Base-by-base conservation (phyloP, 2,113 vertebrate genomes). In the Paracanthobrama guichenoti region DNA sequence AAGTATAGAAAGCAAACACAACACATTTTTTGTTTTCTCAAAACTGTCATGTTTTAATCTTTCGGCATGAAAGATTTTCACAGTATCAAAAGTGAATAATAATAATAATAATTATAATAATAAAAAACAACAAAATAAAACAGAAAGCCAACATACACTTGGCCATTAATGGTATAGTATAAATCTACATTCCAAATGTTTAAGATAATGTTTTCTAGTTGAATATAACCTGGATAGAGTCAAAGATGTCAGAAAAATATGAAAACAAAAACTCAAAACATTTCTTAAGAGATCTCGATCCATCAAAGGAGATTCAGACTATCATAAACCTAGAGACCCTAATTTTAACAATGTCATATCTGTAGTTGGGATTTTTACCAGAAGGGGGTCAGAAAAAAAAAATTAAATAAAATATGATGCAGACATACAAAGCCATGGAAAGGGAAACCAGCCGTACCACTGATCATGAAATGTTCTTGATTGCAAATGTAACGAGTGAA, bases 11-110 rank as follows among this genome's bases (percentile, higher is more conserved):
- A 93, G 83, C 84, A 93, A 92, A 94, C 91, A 85, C 86, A 88
- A 92, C 91, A 94, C 89, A 90, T 88, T 31, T 89, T 91, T 53
- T 90, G 39, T 92, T 91, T 93, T 95, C 92, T 94, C 93, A 95
- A 96, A 97, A 97, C 91, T 92, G 94, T 95, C 92, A 93, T 93
- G 94, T 96, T 96, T 94, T 94, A 94, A 97, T 96, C 95, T 96
- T 96, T 96, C 95, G 28, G 88, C 93, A 93, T 78, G 96, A 97
- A 97, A 97, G 95, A 97, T 96, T 93, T 97, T 97, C 96, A 97
- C 96, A 97, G 96, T 96, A 97, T 97, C 95, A 97, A 97, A 97
- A 96, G 94, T 95, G 95, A 95, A 94, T 93, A 92, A 95, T 93
- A 85, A 90, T 93, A 85, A 90, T 86, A 82, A 86, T 83, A 28